These are phyloP conservation scores for Sinocyclocheilus anophthalmus DNA, from an alignment of 2,113 vertebrate genomes.

Conservation along the genomic window DNA sequence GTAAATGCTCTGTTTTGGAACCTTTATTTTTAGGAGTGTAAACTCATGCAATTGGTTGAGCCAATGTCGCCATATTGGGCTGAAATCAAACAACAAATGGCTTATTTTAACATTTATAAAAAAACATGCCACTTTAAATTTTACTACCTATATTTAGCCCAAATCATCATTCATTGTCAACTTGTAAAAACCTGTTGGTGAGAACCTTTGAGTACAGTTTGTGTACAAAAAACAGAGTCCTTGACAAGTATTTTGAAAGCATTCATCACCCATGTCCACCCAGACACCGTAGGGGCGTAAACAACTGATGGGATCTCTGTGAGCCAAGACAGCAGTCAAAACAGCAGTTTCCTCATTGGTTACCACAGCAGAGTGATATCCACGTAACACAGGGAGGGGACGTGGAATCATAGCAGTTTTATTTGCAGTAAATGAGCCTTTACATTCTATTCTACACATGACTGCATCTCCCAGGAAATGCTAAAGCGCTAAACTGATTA, in stretches of 20 bases:
- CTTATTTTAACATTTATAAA: neutral
- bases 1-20: too few relatives aligned
- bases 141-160: neutral
- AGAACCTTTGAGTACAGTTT: constrained; percentile 26
- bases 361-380: constrained; percentile 63
- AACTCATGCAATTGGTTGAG: too few relatives aligned
- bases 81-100: too few relatives aligned
- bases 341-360: constrained; percentile 65
- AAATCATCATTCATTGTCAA: constrained; percentile 5
- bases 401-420: constrained; percentile 56
- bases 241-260: constrained; percentile 51
- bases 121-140: neutral
- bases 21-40: too few relatives aligned
- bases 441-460: constrained; percentile 49
- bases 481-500: constrained; percentile 58
- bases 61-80: too few relatives aligned
- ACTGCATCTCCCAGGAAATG: constrained; percentile 56
- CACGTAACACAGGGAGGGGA: constrained; percentile 39
- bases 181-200: constrained; percentile 7
- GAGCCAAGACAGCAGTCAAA: constrained; percentile 68
- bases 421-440: constrained; percentile 68
- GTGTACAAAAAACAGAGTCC: constrained; percentile 42
- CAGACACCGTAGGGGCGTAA: constrained; percentile 64
- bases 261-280: constrained; percentile 57
- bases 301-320: constrained; percentile 66